These are phyloP conservation scores for Pachliopta kotzebuea DNA, from an alignment of 2,888 invertebrate species.

Conservation along the genomic window DNA sequence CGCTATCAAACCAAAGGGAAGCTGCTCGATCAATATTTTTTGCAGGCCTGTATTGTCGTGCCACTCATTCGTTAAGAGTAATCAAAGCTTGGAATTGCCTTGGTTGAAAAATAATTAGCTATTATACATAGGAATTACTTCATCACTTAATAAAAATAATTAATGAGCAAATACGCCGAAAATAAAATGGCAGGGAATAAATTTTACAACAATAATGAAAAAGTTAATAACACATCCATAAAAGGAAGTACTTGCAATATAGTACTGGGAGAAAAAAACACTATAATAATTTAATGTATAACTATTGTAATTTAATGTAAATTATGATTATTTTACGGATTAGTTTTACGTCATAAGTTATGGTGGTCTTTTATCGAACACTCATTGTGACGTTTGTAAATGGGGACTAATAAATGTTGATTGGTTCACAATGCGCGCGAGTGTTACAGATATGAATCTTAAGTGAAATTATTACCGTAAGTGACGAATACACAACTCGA, in stretches of 20 bases:
- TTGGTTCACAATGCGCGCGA: slow-evolving; percentile 70
- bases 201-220: not conserved
- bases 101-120: not conserved
- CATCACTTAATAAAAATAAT: not conserved
- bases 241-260: not conserved
- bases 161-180: not conserved
- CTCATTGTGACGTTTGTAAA: slow-evolving; percentile 61
- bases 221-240: not conserved
- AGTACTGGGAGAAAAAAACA: not conserved
- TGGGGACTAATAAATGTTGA: slow-evolving; percentile 71
- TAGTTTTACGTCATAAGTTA: slow-evolving; percentile 32
- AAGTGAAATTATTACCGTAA: slow-evolving; percentile 35
- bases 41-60: slow-evolving; percentile 10
- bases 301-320: not conserved
- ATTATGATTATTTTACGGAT: slow-evolving; percentile 4
- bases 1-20: slow-evolving; percentile 55
- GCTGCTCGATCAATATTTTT: slow-evolving; percentile 59
- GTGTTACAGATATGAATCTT: slow-evolving; percentile 38
- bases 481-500: not conserved
- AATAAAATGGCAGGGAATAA: not conserved
- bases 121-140: not conserved
- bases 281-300: not conserved
- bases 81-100: slow-evolving; percentile 8
- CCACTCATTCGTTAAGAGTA: slow-evolving; percentile 33
- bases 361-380: slow-evolving; percentile 52